Evolutionary conservation across 2,797 vertebrate genomes (phyloP), one percentile per base, ranked within the genome.

Genomic region (Gymnoscopelus braueri): DNA sequence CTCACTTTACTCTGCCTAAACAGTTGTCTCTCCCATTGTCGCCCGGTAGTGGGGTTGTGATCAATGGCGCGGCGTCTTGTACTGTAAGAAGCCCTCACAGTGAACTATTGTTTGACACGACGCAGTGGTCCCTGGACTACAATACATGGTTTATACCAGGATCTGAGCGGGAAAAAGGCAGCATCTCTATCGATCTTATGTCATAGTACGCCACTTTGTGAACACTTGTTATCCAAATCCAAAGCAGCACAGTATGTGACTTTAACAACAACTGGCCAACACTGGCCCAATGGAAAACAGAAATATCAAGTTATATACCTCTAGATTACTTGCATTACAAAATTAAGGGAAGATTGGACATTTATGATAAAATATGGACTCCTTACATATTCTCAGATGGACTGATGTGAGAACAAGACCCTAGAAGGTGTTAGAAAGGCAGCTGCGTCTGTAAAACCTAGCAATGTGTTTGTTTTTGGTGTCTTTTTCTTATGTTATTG

Each of bases 11-110:
- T 69, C 52, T 3, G 11, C 66, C 60, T 49, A 63, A 74, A 66
- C 54, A 57, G 56, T 49, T 72, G 52, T 65, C 71, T 65, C 71
- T 67, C 55, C 60, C 57, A 61, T 32, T 62, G 13, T 74, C 55
- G 74, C 44, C 7, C 26, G 60, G 14, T 60, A 15, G 15, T 58
- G 12, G 4, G 12, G 13, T 4, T 13, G n/a, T 51, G 4, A 54
- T 9, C 19, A 54, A 24, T 29, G 26, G 26, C 26, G 1, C 26
- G 2, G 26, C 26, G 26, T 29, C 26, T 3, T 26, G 3, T 19
- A 0, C 26, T 29, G 26, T 29, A 54, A 54, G 19, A 23, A 23
- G 1, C 2, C 2, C 23, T 70, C 14, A 60, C 13, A 24, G 13
- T 50, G 56, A 65, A 60, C 15, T 15, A 29, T 3, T 15, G 23